phyloP scores from a whole-genome alignment of 2,113 vertebrate genomes.

The Percopsis transmontana region DNA sequence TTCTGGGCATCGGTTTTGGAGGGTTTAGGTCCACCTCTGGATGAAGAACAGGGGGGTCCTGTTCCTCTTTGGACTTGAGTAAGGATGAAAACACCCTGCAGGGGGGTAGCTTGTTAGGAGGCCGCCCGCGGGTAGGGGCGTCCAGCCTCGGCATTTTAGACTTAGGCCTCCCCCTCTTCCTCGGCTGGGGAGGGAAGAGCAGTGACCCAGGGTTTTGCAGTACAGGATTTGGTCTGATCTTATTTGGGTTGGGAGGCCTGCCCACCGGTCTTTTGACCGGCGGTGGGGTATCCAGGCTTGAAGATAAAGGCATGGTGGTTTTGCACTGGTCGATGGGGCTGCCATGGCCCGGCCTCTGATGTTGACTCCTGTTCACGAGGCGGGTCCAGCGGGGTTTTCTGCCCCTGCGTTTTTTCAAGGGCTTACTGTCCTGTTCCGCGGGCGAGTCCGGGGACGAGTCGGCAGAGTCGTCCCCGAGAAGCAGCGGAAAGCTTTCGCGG shows the following conservation, averaged over 20 bases:
- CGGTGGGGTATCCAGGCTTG: constrained; percentile 52
- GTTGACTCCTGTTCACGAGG: constrained; percentile 75
- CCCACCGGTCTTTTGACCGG: constrained; percentile 77
- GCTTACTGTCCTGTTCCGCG: constrained; percentile 85
- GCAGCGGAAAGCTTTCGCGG: constrained; percentile 54
- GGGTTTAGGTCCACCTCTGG: constrained; percentile 94
- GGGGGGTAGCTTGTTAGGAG: constrained; percentile 84
- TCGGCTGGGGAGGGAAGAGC: constrained; percentile 66
- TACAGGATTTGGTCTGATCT: constrained; percentile 61
- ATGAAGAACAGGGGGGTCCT: constrained; percentile 94
- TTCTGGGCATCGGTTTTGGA: constrained; percentile 88
- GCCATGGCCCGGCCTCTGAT: constrained; percentile 58
- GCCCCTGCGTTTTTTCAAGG: constrained; percentile 92
- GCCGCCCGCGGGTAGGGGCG: constrained; percentile 82
- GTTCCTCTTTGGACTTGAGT: constrained; percentile 91
- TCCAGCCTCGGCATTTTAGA: constrained; percentile 94
- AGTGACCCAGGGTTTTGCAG: constrained; percentile 60
- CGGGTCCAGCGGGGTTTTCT: constrained; percentile 91
- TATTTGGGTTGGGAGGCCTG: constrained; percentile 77
- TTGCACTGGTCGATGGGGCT: constrained; percentile 62
- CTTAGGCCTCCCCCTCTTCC: constrained; percentile 91
- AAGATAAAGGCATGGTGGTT: constrained; percentile 60
- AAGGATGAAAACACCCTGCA: constrained; percentile 92
- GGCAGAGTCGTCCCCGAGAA: constrained; percentile 71
- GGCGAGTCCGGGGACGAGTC: constrained; percentile 74